Conservation (phyloP, 2,888 invertebrate species). For the Thalpophila matura region DNA sequence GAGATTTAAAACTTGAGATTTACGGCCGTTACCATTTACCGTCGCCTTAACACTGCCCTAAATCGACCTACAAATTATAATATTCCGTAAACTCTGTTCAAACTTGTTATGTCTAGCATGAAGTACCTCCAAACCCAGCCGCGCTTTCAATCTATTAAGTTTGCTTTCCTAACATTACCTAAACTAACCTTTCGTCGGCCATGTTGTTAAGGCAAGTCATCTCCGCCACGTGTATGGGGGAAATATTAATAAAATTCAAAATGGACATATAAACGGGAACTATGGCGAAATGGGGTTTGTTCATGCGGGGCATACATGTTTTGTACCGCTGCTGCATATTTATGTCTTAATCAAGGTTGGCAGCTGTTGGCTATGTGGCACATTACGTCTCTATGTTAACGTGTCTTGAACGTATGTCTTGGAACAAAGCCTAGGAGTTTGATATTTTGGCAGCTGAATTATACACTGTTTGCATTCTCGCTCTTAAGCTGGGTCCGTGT, state of each 20-base stretch:
- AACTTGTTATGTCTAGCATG: no score
- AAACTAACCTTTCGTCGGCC: conserved; percentile 24
- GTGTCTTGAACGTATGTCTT: conserved; percentile 70
- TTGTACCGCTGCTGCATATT: conserved; percentile 76
- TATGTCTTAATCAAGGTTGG: conserved; percentile 77
- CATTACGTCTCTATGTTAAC: conserved; percentile 69
- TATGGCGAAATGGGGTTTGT: conserved; percentile 62
- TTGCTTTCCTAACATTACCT: conserved; percentile 28
- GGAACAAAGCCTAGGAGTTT: conserved; percentile 70
- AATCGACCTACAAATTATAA: conserved; percentile 6
- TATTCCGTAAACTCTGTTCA: not conserved
- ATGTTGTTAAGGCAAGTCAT: conserved; percentile 41
- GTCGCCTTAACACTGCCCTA: no score
- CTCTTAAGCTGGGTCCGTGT: conserved; percentile 21
- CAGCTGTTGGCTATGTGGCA: conserved; percentile 74
- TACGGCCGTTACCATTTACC: no score
- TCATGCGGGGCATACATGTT: conserved; percentile 65
- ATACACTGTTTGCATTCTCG: conserved; percentile 53
- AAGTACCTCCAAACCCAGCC: not conserved
- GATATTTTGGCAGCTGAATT: conserved; percentile 69
- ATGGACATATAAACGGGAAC: conserved; percentile 64
- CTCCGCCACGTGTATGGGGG: conserved; percentile 21
- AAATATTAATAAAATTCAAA: conserved; percentile 71
- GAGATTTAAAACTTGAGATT: no score
- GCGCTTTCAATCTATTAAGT: conserved; percentile 43